phyloP scores from a whole-genome alignment of 2,888 invertebrate species.

The Ennomos fuscantarius region DNA sequence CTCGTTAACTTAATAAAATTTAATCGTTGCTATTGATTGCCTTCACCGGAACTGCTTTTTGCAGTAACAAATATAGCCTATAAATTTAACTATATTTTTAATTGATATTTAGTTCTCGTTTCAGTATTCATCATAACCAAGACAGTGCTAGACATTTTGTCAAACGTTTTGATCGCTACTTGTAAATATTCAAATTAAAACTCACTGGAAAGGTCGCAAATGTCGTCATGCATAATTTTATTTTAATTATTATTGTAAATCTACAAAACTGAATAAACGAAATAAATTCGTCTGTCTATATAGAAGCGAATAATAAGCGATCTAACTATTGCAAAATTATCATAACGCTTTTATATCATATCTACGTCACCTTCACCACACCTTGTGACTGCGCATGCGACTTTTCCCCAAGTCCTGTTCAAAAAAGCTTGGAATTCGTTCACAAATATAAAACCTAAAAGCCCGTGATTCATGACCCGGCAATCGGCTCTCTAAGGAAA shows the following conservation, averaged over 20 bases:
- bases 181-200: slow-evolving; percentile 45
- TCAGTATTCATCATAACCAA: not conserved
- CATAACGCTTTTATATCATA: slow-evolving; percentile 54
- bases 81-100: not conserved
- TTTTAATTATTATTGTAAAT: slow-evolving; percentile 51
- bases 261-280: slow-evolving; percentile 70
- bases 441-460: slow-evolving; percentile 50
- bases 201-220: slow-evolving; percentile 50
- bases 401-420: slow-evolving; percentile 51
- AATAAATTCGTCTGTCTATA: slow-evolving; percentile 70
- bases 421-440: slow-evolving; percentile 35
- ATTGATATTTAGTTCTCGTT: not conserved
- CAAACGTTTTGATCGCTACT: slow-evolving; percentile 51
- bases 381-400: slow-evolving; percentile 71
- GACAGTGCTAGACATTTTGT: not conserved
- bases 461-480: slow-evolving; percentile 49
- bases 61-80: not conserved
- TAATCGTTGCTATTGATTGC: too few species aligned
- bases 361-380: slow-evolving; percentile 76
- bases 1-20: not conserved
- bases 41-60: not conserved
- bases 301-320: slow-evolving; percentile 77
- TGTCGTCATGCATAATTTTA: slow-evolving; percentile 67
- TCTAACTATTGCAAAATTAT: slow-evolving; percentile 72
- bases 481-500: slow-evolving; percentile 36